Evolutionary conservation across 2,888 invertebrate species (phyloP), one percentile per base, ranked within the genome.

Genomic region (Agrochola macilenta): DNA sequence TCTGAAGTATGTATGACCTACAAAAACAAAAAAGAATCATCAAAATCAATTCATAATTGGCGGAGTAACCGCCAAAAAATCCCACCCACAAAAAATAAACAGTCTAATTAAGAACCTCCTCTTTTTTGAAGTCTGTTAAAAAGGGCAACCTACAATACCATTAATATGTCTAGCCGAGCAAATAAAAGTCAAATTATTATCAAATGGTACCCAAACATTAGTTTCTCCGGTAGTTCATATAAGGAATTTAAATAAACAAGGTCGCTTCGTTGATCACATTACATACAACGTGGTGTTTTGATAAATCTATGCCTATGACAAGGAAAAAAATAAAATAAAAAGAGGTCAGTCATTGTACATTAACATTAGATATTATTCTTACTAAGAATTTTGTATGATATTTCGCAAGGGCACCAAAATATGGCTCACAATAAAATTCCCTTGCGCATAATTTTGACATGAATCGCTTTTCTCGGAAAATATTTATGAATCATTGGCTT

Each of bases 381-480:
- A 57, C 43, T 74, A 54, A 69, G 78, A 87, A 86, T 72, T 82
- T 65, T 49, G 66, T 79, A 26, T 58, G 64, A 66, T 60, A 83
- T 88, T 87, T 87, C 79, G 84, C 87, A 88, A 88, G 65, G 77
- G 78, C 75, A 74, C 39, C 46, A 78, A 72, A 70, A 80, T 85
- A 81, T 85, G 54, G 77, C 60, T 61, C 72, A 78, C 68, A 74
- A 76, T 74, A 77, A 81, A 78, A 76, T 80, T 70, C 79, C 63
- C 68, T 76, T 72, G 69, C 76, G 79, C 73, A 84, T 86, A 77
- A 77, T 81, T 85, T 65, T 64, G 49, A 69, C 64, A 76, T 74
- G 82, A 87, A 26, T 79, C 65, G 69, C 23, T 69, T 83, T 88
- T 84, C 82, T 69, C 23, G 60, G 88, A 86, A 88, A 58, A 39